Conservation (phyloP, 2,797 vertebrate genomes). For the Schizothorax lantsangensis region DNA sequence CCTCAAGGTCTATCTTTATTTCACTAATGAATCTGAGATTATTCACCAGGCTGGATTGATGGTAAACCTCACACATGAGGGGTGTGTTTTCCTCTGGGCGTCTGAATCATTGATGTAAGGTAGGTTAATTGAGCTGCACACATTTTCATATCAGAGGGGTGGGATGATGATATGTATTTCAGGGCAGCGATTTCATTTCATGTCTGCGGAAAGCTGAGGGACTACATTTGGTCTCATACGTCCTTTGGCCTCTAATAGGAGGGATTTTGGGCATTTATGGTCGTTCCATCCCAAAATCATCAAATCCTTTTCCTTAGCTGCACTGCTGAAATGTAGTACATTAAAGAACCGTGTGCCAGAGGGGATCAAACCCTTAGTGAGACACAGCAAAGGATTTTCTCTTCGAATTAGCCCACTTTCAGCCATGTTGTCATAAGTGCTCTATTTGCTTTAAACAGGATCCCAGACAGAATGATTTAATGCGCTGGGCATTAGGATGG, state of each 20-base stretch:
- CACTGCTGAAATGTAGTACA: constrained; percentile 32
- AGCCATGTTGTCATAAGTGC: constrained; percentile 36
- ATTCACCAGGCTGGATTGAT: constrained; percentile 11
- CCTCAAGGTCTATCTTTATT: neutral
- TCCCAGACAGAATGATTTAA: constrained; percentile 25
- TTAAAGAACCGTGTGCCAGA: constrained; percentile 41
- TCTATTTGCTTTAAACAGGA: constrained; percentile 41
- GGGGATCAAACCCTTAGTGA: constrained; percentile 31
- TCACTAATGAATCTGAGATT: constrained; percentile 30
- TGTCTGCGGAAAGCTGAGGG: constrained; percentile 31
- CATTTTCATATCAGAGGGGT: constrained; percentile 35
- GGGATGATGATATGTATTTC: constrained; percentile 42
- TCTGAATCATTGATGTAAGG: constrained; percentile 53
- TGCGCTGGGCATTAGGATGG: constrained; percentile 30
- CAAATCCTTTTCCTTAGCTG: constrained; percentile 23
- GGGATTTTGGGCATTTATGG: constrained; percentile 14
- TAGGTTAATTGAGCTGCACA: constrained; percentile 59
- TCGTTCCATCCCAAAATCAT: constrained; percentile 5
- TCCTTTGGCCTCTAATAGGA: constrained; percentile 31
- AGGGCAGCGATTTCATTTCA: constrained; percentile 30
- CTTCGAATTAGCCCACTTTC: constrained; percentile 45
- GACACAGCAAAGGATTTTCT: constrained; percentile 34
- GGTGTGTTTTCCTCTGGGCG: constrained; percentile 41
- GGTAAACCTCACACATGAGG: constrained; percentile 20
- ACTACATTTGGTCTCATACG: constrained; percentile 36